These are phyloP conservation scores for Oedothorax gibbosus DNA, from an alignment of 1,140 invertebrate species.

Conservation along the genomic window DNA sequence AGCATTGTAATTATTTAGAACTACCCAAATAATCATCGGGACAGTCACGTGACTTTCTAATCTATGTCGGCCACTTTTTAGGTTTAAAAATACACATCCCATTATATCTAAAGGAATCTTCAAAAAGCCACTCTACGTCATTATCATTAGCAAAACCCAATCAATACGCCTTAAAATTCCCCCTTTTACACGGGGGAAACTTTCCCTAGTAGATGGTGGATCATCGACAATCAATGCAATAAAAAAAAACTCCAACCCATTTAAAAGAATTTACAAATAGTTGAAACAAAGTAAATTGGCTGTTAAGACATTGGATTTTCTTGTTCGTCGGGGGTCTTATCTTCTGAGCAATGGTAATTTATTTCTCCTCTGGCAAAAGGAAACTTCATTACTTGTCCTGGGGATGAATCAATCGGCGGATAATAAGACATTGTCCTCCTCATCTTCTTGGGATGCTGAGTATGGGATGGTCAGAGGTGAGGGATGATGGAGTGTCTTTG, in stretches of 20 bases:
- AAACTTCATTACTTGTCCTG: constrained; percentile 36
- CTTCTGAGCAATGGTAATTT: constrained; percentile 31
- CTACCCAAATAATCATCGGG: too few relatives aligned
- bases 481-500: too few relatives aligned
- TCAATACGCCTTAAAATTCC: constrained; percentile 32
- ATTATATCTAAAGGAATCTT: background rate
- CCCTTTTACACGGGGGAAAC: background rate
- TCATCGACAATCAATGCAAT: constrained; percentile 22
- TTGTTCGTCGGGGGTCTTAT: constrained; percentile 25
- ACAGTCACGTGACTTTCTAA: too few relatives aligned
- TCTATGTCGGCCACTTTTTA: background rate
- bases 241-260: background rate
- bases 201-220: too few relatives aligned
- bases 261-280: constrained; percentile 48
- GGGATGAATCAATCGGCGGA: constrained; percentile 30
- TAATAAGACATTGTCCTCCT: constrained; percentile 35
- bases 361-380: background rate
- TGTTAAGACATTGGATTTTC: constrained; percentile 49
- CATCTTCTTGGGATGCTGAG: background rate
- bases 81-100: background rate
- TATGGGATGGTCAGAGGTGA: too few relatives aligned
- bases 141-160: constrained; percentile 46
- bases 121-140: constrained; percentile 19
- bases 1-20: too few relatives aligned
- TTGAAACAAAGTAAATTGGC: constrained; percentile 48